Conservation (phyloP, 2,888 invertebrate species). For the Caradrina clavipalpis region DNA sequence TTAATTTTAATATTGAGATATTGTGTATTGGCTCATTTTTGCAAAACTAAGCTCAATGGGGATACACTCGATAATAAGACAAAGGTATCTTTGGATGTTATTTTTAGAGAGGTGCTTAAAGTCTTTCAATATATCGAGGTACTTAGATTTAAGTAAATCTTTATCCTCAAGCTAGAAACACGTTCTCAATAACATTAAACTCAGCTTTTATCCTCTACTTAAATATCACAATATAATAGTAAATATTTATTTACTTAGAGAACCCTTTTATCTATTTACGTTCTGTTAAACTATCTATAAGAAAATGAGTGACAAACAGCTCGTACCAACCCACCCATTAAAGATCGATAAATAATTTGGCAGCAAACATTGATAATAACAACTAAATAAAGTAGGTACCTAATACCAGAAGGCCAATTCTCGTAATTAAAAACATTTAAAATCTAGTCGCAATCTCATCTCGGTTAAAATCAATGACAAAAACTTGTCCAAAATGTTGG, state of each 20-base stretch:
- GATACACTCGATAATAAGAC: too few relatives aligned
- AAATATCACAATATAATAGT: too few relatives aligned
- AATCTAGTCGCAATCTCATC: too few relatives aligned
- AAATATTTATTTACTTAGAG: not conserved
- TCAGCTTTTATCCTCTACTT: not conserved
- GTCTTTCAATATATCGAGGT: conserved; percentile 16
- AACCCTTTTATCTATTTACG: not conserved
- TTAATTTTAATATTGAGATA: too few relatives aligned
- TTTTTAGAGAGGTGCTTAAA: conserved; percentile 2
- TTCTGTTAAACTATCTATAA: not conserved
- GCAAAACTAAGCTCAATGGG: too few relatives aligned
- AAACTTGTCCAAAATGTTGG: too few relatives aligned
- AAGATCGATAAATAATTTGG: not conserved
- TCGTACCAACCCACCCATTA: not conserved
- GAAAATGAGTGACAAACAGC: not conserved
- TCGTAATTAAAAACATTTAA: too few relatives aligned
- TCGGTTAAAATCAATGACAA: too few relatives aligned
- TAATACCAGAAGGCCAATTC: too few relatives aligned
- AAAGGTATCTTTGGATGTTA: not conserved
- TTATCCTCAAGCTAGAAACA: conserved; percentile 36
- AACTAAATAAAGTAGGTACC: not conserved
- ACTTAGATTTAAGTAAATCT: conserved; percentile 23
- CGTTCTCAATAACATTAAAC: conserved; percentile 19
- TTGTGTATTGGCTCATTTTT: too few relatives aligned
- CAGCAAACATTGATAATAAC: not conserved